Percentiles rank a stretch among this genome's conserved stretches.
Evolutionary conservation across 1,140 invertebrate species (phyloP).

Genomic region (Drosophila insularis): DNA sequence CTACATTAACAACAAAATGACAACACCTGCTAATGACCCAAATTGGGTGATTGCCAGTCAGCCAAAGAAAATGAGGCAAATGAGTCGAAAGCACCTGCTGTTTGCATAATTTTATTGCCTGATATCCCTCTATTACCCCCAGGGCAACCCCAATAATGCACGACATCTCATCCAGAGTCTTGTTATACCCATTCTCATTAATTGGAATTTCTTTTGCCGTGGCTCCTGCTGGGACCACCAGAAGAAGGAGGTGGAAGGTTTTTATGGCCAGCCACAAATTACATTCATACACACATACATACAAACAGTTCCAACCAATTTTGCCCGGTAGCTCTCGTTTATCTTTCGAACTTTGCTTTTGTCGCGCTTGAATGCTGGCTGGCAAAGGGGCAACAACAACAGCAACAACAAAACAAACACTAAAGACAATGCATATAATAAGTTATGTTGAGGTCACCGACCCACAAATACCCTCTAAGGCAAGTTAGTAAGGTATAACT

Average conservation of each 20-base stretch:
- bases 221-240: slow-evolving; percentile 31
- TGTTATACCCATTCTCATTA: slow-evolving; percentile 68
- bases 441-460: not conserved
- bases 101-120: slow-evolving; percentile 72
- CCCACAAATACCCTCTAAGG: not conserved
- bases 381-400: slow-evolving; percentile 1
- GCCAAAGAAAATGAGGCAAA: slow-evolving; percentile 43
- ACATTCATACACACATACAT: not conserved
- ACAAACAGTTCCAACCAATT: not conserved
- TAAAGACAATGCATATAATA: slow-evolving; percentile 10
- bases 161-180: slow-evolving; percentile 4
- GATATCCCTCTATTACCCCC: slow-evolving; percentile 13
- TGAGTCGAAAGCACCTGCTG: slow-evolving; percentile 68
- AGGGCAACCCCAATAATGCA: not conserved
- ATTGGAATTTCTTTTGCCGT: slow-evolving; percentile 70
- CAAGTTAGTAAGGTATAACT: not conserved
- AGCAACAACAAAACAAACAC: slow-evolving; percentile 6
- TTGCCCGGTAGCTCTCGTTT: not conserved
- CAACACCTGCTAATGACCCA: slow-evolving; percentile 75
- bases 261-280: slow-evolving; percentile 16
- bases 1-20: slow-evolving; percentile 54
- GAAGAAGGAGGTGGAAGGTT: not conserved
- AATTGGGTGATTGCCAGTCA: slow-evolving; percentile 66
- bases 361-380: slow-evolving; percentile 69
- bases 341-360: slow-evolving; percentile 40